phyloP scores from a whole-genome alignment of 2,888 invertebrate species.

The Cetonia aurata region DNA sequence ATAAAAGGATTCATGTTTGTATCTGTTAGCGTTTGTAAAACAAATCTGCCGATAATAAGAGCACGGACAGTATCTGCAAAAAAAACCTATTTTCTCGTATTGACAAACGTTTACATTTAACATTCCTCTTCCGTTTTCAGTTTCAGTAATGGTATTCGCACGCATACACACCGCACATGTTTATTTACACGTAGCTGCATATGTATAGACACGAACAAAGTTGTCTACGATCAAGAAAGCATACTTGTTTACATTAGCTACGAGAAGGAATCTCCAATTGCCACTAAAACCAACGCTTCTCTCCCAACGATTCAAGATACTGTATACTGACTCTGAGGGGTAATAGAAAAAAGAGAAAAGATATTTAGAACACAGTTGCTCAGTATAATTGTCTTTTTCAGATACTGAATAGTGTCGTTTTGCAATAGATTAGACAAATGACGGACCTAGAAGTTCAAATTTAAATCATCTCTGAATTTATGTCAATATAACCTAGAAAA shows the following conservation, averaged over 20 bases:
- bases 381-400: slow-evolving; percentile 7
- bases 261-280: slow-evolving; percentile 4
- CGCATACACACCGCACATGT: neutral
- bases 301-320: slow-evolving; percentile 1
- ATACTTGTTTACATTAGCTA: slow-evolving; percentile 10
- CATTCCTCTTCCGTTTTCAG: no score
- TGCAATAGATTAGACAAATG: neutral
- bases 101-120: no score
- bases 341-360: slow-evolving; percentile 12
- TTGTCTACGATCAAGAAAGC: slow-evolving; percentile 1
- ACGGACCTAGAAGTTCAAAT: neutral
- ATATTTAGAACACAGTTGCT: slow-evolving; percentile 13
- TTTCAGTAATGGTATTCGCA: neutral
- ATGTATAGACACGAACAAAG: slow-evolving; percentile 8
- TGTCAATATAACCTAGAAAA: neutral
- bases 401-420: slow-evolving; percentile 1
- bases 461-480: neutral
- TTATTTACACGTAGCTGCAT: neutral
- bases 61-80: no score
- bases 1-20: no score
- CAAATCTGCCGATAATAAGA: no score
- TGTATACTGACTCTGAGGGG: neutral
- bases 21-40: no score
- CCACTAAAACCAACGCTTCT: neutral
- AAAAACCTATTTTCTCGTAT: no score